Base-by-base conservation (phyloP, 2,797 vertebrate genomes). In the Rhyacichthys aspro region DNA sequence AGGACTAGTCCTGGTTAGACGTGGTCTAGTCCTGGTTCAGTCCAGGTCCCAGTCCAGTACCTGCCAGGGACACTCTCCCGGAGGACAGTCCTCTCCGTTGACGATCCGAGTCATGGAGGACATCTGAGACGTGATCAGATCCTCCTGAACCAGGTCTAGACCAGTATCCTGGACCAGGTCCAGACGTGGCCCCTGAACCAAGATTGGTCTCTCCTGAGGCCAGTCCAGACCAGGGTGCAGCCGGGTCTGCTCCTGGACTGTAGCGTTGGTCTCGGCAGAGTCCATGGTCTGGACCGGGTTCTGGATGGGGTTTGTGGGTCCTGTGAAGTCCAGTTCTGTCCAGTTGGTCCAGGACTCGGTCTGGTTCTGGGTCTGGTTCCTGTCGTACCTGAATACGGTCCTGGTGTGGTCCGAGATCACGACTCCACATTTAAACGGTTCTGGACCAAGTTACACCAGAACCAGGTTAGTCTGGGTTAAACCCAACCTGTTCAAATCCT, bases 31-130 rank as follows among this genome's bases (percentile, higher is more conserved):
- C 37, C 12, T 9, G 37, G 37, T 38, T 38, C 3, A 5, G 37
- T 9, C 9, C 45, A 3, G 17, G 32, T 7, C 9, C 9, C 2
- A 7, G 2, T 48, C 23, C 28, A 48, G 8, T 23, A 53, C 50
- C 50, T 53, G 50, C 50, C 50, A 53, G 7, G 50, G 50, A 53
- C 50, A 53, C 8, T 53, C 50, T 53, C 50, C 50, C 14, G 50
- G 50, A 16, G 50, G 50, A 23, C 50, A 53, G 17, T 53, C 36
- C 12, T 39, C 50, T 23, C 50, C 50, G 17, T 39, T 19, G 10
- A 53, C 36, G 3, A 53, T 23, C 11, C 50, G 50, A 23, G 36
- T 53, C 36, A 17, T 38, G 2, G 16, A 7, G 1, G 50, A 36
- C 34, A 19, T 53, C 37, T 53, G 36, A 23, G 36, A 39, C 11